phyloP scores from a whole-genome alignment of 2,888 invertebrate species.

The Meandrusa payeni region DNA sequence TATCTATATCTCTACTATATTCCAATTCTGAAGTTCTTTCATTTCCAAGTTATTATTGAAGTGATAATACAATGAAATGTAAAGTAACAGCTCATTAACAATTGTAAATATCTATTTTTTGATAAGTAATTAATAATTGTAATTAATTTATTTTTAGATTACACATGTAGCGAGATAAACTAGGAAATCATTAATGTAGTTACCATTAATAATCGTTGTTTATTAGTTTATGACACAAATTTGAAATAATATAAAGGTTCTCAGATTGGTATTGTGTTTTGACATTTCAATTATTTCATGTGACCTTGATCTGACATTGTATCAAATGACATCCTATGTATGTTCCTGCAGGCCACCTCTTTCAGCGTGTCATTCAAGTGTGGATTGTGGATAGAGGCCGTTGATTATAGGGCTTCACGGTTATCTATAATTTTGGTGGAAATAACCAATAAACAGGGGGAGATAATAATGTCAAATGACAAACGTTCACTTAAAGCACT shows the following conservation, averaged over 20 bases:
- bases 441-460: no score
- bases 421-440: no score
- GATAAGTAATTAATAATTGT: slow-evolving; percentile 31
- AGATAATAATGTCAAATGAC: no score
- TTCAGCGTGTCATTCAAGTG: no score
- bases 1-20: background rate
- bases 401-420: no score
- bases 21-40: background rate
- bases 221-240: slow-evolving; percentile 28
- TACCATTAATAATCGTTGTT: slow-evolving; percentile 45
- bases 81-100: slow-evolving; percentile 30
- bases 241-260: slow-evolving; percentile 23
- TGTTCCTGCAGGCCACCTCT: no score
- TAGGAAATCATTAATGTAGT: slow-evolving; percentile 38
- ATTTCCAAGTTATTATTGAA: slow-evolving; percentile 1
- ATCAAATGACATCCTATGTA: no score
- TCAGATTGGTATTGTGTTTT: slow-evolving; percentile 13
- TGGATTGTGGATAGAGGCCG: no score
- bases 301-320: no score
- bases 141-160: slow-evolving; percentile 51
- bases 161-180: slow-evolving; percentile 26
- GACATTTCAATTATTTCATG: background rate
- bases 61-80: background rate
- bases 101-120: slow-evolving; percentile 57
- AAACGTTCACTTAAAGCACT: no score